Percentiles rank a stretch among this genome's conserved stretches.
Evolutionary conservation across 1,140 invertebrate species (phyloP).

Genomic region (Copidosoma floridanum): DNA sequence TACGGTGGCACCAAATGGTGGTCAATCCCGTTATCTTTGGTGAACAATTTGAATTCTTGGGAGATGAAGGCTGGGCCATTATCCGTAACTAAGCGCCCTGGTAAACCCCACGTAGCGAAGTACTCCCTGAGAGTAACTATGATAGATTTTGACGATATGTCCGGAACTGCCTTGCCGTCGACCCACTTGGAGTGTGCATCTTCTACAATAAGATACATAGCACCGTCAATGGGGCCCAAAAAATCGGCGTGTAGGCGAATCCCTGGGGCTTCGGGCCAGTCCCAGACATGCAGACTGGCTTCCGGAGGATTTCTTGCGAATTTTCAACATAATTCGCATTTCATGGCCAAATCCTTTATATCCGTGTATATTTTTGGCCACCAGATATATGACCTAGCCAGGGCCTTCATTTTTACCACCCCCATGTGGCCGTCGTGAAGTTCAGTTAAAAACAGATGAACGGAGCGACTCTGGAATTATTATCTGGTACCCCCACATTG

Average conservation of each 20-base stretch:
- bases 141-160: neutral
- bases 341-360: neutral
- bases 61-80: neutral
- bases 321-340: neutral
- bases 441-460: conserved; percentile 30
- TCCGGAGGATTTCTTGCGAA: neutral
- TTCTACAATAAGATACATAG: conserved; percentile 10
- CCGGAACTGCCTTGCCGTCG: conserved; percentile 5
- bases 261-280: too few species aligned
- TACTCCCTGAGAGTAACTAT: conserved; percentile 12
- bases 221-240: neutral
- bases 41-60: neutral
- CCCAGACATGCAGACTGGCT: neutral
- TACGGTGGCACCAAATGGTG: neutral
- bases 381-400: too few species aligned
- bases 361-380: neutral
- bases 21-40: neutral
- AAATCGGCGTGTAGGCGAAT: neutral
- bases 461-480: conserved; percentile 27
- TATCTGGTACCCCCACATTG: conserved; percentile 38
- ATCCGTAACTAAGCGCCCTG: neutral
- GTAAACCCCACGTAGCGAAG: too few species aligned
- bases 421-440: conserved; percentile 38
- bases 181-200: conserved; percentile 20
- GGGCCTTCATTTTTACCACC: conserved; percentile 31